These are phyloP conservation scores for Styela plicata DNA, from an alignment of 23 tunicate genomes.

Conservation along the genomic window DNA sequence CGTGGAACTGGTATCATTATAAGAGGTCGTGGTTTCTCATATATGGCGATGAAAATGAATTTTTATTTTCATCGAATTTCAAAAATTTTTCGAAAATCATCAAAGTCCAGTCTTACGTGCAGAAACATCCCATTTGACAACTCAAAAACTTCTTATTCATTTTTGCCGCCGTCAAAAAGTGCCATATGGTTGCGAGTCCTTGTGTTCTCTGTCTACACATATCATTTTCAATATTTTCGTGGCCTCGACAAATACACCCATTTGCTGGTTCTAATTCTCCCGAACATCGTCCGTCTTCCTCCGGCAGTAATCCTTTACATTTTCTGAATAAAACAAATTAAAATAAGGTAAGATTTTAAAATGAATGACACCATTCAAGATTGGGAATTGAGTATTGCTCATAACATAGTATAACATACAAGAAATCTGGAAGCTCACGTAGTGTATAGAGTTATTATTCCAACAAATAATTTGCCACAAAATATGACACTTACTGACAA, in stretches of 20 bases:
- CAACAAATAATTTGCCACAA: too few species aligned
- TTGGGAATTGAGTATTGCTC: too few species aligned
- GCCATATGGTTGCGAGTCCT: background rate
- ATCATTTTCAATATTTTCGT: background rate
- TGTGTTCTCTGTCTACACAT: background rate
- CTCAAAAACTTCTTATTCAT: background rate
- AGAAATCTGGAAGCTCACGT: too few species aligned
- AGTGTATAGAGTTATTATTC: too few species aligned
- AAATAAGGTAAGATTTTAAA: background rate
- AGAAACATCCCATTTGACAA: conserved; percentile 11
- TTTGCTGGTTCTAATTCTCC: conserved; percentile 8
- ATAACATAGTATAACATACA: too few species aligned
- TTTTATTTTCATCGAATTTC: too few species aligned
- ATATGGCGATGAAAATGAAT: too few species aligned
- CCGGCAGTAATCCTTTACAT: background rate
- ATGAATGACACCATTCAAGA: too few species aligned
- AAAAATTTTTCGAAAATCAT: too few species aligned
- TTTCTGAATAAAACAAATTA: background rate
- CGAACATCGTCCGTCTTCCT: background rate
- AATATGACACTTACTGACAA: conserved; percentile 22
- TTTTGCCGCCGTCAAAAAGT: background rate
- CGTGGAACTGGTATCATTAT: too few species aligned
- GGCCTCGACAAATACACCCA: conserved; percentile 6
- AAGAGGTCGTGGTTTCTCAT: too few species aligned
- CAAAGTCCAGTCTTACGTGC: background rate